Base-by-base conservation (phyloP, 2,888 invertebrate species). In the Amblyjoppa proteus region DNA sequence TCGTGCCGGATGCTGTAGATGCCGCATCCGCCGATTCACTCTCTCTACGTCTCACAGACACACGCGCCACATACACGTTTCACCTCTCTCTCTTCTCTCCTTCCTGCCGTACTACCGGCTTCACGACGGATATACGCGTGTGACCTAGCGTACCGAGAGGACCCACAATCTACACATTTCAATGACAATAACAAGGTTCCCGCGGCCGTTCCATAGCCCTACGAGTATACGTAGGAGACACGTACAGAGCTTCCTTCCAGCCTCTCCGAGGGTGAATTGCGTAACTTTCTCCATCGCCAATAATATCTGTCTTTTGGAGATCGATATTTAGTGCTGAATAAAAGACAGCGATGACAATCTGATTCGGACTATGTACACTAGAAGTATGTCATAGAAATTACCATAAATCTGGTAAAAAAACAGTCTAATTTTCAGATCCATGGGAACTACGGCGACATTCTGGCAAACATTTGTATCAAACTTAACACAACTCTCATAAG, bases 111-210 rank as follows among this genome's bases (percentile, higher is more conserved):
- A 71, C 80, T 85, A 83, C 86, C 71, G 85, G 79, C 80, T 64
- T 80, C 53, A 79, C 82, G 84, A 85, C 81, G 80, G 81, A 86
- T 87, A 80, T 86, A 81, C 71, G 78, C 78, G 68, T 81, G 69
- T 53, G 79, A 61, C 53, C 75, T 34, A 25, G 38, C 56, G 81
- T 68, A 71, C 56, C n/a, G 61, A 77, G 81, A 73, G 58, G 45
- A 58, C n/a, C 70, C 69, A 20, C 87, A 88, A 88, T 88, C 88
- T 87, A 86, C 81, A 87, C 87, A 91, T 91, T 90, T 91, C 90
- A 90, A 91, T 91, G 90, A 91, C 91, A 89, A 91, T 91, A 90
- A 91, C 88, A 83, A 86, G 88, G 83, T 85, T 73, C 82, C 69
- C 61, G 61, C 16, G 49, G 56, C 61, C 78, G 81, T 83, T 81